Evolutionary conservation across 2,888 invertebrate species (phyloP).

Genomic region (Cryptophagus acutangulus): DNA sequence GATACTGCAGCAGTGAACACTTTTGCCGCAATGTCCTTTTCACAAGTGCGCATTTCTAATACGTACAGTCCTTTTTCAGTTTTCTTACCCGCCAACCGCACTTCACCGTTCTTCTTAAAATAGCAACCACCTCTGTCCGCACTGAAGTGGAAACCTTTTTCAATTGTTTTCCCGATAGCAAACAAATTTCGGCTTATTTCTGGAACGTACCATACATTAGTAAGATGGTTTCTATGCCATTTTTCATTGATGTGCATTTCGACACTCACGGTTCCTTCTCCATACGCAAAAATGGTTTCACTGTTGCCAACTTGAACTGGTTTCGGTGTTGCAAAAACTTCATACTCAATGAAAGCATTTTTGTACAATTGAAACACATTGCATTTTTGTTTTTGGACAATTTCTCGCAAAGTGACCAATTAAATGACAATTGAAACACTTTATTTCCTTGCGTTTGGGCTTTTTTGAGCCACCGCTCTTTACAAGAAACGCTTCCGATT

Average conservation of each 20-base stretch:
- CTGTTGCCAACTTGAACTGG: too few relatives aligned
- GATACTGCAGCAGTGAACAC: neutral
- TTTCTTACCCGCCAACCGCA: conserved; percentile 13
- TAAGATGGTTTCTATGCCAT: conserved; percentile 26
- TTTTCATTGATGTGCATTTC: too few relatives aligned
- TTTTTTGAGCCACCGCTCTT: neutral
- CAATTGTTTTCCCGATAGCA: conserved; percentile 34
- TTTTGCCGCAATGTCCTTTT: conserved; percentile 11
- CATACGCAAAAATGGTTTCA: too few relatives aligned
- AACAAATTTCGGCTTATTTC: conserved; percentile 36
- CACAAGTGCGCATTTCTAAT: conserved; percentile 14
- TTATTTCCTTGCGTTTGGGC: neutral
- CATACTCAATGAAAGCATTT: too few relatives aligned
- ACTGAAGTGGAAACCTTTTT: conserved; percentile 28
- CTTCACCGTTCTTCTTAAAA: conserved; percentile 6
- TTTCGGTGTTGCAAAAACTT: too few relatives aligned
- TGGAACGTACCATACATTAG: conserved; percentile 34
- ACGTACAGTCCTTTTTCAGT: conserved; percentile 7
- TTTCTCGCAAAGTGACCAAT: too few relatives aligned
- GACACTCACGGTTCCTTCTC: too few relatives aligned
- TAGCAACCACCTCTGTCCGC: conserved; percentile 21
- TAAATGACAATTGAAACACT: neutral
- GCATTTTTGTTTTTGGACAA: too few relatives aligned
- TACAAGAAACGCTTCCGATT: neutral
- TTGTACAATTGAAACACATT: too few relatives aligned